phyloP scores from a whole-genome alignment of 1,140 invertebrate genomes.

The Calliopsis andreniformis region DNA sequence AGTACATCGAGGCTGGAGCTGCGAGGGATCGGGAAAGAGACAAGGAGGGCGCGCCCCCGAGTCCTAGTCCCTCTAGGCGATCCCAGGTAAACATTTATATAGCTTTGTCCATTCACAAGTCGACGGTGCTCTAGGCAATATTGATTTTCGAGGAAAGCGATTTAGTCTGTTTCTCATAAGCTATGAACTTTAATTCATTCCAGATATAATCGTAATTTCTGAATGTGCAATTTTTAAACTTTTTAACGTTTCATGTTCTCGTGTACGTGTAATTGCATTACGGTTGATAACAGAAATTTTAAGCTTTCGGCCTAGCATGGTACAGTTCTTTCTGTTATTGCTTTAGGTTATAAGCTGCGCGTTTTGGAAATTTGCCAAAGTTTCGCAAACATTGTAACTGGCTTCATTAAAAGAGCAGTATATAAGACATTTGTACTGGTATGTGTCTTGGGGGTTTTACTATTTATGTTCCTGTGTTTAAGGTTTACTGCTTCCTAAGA shows the following conservation, averaged over 20 bases:
- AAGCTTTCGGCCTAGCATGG: background rate
- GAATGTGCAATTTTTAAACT: background rate
- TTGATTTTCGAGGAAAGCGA: slow-evolving; percentile 8
- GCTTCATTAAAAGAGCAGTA: no score
- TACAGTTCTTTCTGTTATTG: no score
- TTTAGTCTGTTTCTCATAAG: background rate
- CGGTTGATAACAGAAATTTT: no score
- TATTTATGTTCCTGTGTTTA: no score
- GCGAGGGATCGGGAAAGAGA: slow-evolving; percentile 77
- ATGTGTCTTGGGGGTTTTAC: no score
- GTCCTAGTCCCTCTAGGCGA: slow-evolving; percentile 78
- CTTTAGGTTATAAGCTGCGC: no score
- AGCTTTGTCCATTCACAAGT: background rate
- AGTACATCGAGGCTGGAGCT: slow-evolving; percentile 81
- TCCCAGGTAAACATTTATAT: slow-evolving; percentile 70
- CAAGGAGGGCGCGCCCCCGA: slow-evolving; percentile 76
- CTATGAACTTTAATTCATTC: background rate
- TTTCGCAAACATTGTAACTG: no score
- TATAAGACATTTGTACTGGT: no score
- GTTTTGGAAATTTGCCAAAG: no score
- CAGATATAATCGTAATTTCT: background rate
- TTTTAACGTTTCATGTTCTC: no score
- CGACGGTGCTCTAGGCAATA: background rate
- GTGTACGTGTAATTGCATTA: no score
- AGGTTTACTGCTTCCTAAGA: no score